A percentile compares a stretch with the other conserved stretches of the same genome.
These are phyloP conservation scores for Ophioninae sp. DNA, from an alignment of 2,888 invertebrate genomes.

Conservation along the genomic window DNA sequence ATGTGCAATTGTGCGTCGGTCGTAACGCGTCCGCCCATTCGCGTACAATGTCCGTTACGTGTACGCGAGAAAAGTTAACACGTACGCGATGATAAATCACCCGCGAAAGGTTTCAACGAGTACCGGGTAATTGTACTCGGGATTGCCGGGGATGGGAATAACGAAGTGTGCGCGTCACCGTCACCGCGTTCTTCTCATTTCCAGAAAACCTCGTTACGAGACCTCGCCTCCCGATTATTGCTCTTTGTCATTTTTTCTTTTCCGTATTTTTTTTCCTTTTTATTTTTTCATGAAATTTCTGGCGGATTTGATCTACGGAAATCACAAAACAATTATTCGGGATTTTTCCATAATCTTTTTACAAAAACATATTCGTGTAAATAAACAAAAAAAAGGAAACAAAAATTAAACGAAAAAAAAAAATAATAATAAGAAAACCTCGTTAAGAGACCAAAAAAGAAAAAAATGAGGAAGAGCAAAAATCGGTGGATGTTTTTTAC, in stretches of 20 bases:
- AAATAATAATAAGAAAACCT: too few relatives aligned
- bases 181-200: background rate
- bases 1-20: conserved; percentile 12
- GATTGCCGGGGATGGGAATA: conserved; percentile 14
- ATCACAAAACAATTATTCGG: too few relatives aligned
- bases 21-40: background rate
- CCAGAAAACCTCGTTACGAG: conserved; percentile 17
- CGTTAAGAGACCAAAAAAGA: too few relatives aligned
- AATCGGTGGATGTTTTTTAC: too few relatives aligned
- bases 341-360: too few relatives aligned
- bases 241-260: conserved; percentile 1
- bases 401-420: too few relatives aligned
- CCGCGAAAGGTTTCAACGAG: conserved; percentile 36
- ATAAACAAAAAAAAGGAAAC: too few relatives aligned
- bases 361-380: too few relatives aligned
- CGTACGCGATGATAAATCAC: conserved; percentile 24
- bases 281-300: too few relatives aligned
- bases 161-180: conserved; percentile 12
- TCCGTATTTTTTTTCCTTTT: too few relatives aligned
- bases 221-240: conserved; percentile 14
- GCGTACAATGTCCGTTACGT: conserved; percentile 7
- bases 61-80: conserved; percentile 17
- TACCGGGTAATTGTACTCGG: conserved; percentile 42
- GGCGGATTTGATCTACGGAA: conserved; percentile 11
- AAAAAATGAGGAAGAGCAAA: too few relatives aligned